Conservation (phyloP, 2,888 invertebrate genomes). For the Drosophila helvetica region DNA sequence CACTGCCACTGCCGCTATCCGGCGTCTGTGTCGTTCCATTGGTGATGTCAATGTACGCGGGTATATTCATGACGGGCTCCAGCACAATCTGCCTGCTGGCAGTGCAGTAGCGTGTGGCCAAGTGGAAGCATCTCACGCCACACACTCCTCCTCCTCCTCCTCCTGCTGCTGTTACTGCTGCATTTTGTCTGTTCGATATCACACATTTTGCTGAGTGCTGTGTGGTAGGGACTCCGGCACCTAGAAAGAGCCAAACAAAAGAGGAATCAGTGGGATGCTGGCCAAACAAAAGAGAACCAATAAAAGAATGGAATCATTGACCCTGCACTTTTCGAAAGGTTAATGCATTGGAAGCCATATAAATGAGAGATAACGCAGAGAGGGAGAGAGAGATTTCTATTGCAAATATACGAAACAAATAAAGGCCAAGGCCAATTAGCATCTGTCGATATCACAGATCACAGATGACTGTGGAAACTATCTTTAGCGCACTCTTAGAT, state of each 20-base stretch:
- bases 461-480: constrained; percentile 25
- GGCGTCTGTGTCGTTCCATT: constrained; percentile 56
- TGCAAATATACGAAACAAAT: constrained; percentile 12
- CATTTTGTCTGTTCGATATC: constrained; percentile 32
- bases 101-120: constrained; percentile 54
- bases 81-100: constrained; percentile 36
- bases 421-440: constrained; percentile 59
- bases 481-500: not conserved
- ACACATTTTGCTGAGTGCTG: constrained; percentile 57
- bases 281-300: not conserved
- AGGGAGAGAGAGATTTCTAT: not conserved
- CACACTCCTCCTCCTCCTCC: constrained; percentile 1
- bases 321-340: constrained; percentile 14
- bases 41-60: constrained; percentile 70
- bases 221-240: constrained; percentile 52
- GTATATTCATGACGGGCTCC: constrained; percentile 53
- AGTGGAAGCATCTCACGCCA: constrained; percentile 50
- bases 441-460: constrained; percentile 23
- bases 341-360: constrained; percentile 4
- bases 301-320: constrained; percentile 11
- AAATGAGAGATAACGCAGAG: constrained; percentile 4
- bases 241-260: constrained; percentile 29
- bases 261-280: not conserved
- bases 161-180: not conserved
- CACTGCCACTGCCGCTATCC: constrained; percentile 41